Evolutionary conservation across 2,888 invertebrate genomes (phyloP), one percentile per base, ranked within the genome.

Genomic region (Lordiphosa fenestrarum): DNA sequence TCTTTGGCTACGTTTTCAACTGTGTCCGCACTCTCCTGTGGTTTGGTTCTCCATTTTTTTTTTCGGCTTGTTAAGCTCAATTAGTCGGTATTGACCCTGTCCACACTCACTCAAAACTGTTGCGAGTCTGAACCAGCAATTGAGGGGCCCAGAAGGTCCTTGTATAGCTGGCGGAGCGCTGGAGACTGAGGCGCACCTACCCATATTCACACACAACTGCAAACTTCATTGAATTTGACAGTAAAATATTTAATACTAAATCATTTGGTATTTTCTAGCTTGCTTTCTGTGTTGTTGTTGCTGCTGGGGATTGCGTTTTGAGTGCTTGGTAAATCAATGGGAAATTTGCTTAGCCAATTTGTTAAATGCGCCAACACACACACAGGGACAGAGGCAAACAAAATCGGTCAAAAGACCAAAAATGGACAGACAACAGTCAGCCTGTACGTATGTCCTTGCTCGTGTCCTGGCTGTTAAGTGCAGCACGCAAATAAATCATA

Each of bases 11-110:
- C 44, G 30, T 44, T 44, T 44, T 30, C 25, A 37, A 42, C 35
- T 59, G 37, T 42, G 23, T n/a, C 23, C 23, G 56, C 50, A 66
- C 39, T 66, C 53, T 53, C 9, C 37, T 30, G 30, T 30, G 30
- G 30, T 30, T 40, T 40, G 21, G n/a, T n/a, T n/a, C n/a, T n/a
- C 30, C 42, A 12, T 56, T 6, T 37, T 6, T 37, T 37, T 12
- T 40, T 30, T 52, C 15, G 58, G 66, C 71, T 73, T 71, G 71
- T 73, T 73, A 73, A 71, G 71, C 73, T 70, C 71, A 71, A 71
- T 71, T 71, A 71, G 71, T 73, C 62, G 58, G 66, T 73, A 71
- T 71, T 73, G 71, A 71, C 73, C 66, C 53, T 56, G 23, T 30
- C 38, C 58, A 37, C 44, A 58, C 42, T 23, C 46, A 46, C 47